Conservation (phyloP, 2,113 vertebrate genomes). For the Apodemus sylvaticus region DNA sequence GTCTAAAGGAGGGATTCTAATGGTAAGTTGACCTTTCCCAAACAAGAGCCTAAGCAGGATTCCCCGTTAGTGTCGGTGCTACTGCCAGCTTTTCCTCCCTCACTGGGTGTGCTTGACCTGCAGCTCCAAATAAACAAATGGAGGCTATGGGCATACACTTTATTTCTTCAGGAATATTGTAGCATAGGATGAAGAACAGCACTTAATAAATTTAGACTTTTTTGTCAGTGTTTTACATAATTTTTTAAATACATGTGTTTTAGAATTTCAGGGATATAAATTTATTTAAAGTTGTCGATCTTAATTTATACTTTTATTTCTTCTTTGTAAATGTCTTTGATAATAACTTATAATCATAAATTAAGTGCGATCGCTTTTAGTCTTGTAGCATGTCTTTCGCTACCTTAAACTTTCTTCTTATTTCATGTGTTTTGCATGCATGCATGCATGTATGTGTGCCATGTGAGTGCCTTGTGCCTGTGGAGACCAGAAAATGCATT, state of each 20-base stretch:
- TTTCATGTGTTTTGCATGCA: neutral
- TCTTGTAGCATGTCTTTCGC: neutral
- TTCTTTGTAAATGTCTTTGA: conserved; percentile 6
- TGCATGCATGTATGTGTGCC: neutral
- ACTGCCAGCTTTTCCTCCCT: neutral
- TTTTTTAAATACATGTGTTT: conserved; percentile 5
- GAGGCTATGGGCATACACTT: neutral
- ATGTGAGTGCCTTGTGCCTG: neutral
- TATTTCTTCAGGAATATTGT: neutral
- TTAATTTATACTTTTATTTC: conserved; percentile 17
- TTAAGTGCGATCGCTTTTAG: conserved; percentile 26
- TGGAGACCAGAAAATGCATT: neutral
- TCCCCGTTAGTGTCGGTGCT: conserved; percentile 17
- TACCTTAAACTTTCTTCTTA: neutral
- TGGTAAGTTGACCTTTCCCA: conserved; percentile 80
- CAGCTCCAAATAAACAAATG: neutral
- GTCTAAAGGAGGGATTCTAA: conserved; percentile 79
- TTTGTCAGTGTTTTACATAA: conserved; percentile 33
- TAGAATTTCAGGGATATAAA: neutral
- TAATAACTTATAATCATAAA: conserved; percentile 28
- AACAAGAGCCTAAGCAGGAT: neutral
- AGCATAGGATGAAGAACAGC: neutral
- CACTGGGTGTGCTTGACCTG: neutral
- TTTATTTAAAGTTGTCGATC: conserved; percentile 9
- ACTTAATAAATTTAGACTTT: neutral